A percentile compares a stretch with the other conserved stretches of the same genome.
phyloP scores from a whole-genome alignment of 2,797 vertebrate genomes.

The Alfaro cultratus region DNA sequence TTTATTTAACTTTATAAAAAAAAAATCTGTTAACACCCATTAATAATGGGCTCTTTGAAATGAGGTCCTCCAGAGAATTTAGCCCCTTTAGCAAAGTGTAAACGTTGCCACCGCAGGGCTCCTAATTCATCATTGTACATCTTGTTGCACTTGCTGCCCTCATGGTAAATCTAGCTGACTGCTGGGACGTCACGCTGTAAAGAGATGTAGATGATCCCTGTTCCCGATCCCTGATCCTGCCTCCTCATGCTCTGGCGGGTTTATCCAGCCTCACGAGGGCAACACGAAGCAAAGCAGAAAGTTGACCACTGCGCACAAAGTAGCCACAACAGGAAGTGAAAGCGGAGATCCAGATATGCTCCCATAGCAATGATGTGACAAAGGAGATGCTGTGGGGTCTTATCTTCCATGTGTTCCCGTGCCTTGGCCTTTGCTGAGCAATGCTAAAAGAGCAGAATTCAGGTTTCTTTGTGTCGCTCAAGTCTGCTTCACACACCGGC shows the following conservation, averaged over 20 bases:
- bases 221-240: conserved; percentile 73
- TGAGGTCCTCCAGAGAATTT: background rate
- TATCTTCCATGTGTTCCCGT: conserved; percentile 12
- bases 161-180: conserved; percentile 35
- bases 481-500: background rate
- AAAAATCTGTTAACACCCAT: background rate
- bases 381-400: conserved; percentile 3
- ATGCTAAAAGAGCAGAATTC: background rate
- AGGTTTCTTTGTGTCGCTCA: background rate
- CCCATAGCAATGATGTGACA: conserved; percentile 9
- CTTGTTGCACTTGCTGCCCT: background rate
- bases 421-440: background rate
- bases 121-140: background rate
- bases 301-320: background rate
- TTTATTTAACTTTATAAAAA: background rate
- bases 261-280: conserved; percentile 64
- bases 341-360: conserved; percentile 35
- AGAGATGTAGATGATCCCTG: conserved; percentile 73
- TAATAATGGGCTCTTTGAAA: background rate
- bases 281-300: background rate
- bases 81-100: background rate
- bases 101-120: background rate
- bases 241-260: conserved; percentile 63
- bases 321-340: conserved; percentile 40
- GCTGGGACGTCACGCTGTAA: conserved; percentile 68